These are phyloP conservation scores for Gryllus longicercus DNA, from an alignment of 2,888 invertebrate species.

Conservation along the genomic window DNA sequence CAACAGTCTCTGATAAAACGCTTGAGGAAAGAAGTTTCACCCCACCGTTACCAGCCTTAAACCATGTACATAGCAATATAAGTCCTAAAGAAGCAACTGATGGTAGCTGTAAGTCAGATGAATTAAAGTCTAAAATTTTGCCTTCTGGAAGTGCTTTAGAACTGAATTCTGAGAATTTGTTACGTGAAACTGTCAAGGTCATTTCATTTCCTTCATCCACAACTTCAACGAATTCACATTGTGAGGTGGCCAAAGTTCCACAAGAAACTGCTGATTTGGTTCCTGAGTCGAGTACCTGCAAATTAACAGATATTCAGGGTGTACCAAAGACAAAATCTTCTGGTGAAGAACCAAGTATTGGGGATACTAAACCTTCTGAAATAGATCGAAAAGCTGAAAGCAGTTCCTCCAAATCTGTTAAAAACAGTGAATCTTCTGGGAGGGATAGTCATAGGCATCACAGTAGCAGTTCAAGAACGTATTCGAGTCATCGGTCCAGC, in stretches of 20 bases:
- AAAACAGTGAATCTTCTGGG: not conserved
- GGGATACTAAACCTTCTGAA: not conserved
- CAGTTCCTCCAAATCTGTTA: not conserved
- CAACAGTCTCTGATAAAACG: not conserved
- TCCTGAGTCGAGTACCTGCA: slow-evolving; percentile 17
- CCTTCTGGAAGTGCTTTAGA: slow-evolving; percentile 10
- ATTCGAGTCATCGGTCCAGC: slow-evolving; percentile 29
- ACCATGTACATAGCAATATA: slow-evolving; percentile 18
- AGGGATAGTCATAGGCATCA: slow-evolving; percentile 26
- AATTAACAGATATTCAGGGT: not conserved
- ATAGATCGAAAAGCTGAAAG: not conserved
- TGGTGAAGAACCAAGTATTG: not conserved
- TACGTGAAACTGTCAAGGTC: not conserved
- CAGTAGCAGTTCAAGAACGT: slow-evolving; percentile 25
- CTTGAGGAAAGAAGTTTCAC: slow-evolving; percentile 31
- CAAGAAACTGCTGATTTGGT: not conserved
- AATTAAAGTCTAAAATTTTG: not conserved
- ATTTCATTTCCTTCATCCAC: not conserved
- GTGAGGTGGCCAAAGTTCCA: slow-evolving; percentile 4
- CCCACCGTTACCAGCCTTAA: slow-evolving; percentile 26
- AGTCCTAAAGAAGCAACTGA: not conserved
- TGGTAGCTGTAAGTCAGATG: not conserved
- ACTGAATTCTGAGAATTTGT: not conserved
- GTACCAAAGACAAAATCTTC: slow-evolving; percentile 7
- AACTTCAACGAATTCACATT: not conserved